A percentile compares a stretch with the other conserved stretches of the same genome.
These are phyloP conservation scores for Egretta garzetta DNA, from an alignment of 2,113 vertebrate genomes.

Conservation along the genomic window DNA sequence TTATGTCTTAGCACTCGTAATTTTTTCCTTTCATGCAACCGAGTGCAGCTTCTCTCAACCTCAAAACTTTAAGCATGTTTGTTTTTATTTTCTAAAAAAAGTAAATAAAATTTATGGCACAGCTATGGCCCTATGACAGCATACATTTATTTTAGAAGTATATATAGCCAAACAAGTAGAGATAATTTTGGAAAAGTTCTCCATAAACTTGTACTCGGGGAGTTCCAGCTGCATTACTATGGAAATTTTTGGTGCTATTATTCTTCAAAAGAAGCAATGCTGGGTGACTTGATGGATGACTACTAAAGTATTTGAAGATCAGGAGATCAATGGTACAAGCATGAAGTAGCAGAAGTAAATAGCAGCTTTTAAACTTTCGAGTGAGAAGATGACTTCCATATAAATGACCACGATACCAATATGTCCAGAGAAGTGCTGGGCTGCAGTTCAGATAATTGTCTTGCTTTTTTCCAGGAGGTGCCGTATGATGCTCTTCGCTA, in stretches of 20 bases:
- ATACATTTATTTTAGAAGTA: not conserved
- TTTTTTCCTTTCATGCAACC: not conserved
- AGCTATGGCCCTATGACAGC: not conserved
- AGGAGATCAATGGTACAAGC: not conserved
- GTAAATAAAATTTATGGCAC: not conserved
- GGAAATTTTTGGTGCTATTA: not conserved
- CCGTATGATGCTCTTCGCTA: conserved; percentile 85
- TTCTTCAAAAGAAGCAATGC: not conserved
- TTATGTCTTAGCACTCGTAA: not conserved
- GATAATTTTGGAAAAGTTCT: not conserved
- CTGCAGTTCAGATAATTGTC: not conserved
- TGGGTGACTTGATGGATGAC: not conserved
- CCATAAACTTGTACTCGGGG: not conserved
- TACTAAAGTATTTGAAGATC: not conserved
- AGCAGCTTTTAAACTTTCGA: not conserved
- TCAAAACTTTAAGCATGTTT: not conserved
- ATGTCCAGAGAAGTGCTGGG: not conserved
- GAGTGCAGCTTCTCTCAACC: not conserved
- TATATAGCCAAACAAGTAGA: not conserved
- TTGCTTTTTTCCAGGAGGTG: conserved; percentile 72
- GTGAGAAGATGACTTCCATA: not conserved
- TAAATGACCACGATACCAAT: not conserved
- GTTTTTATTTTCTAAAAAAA: not conserved
- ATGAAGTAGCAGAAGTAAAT: not conserved
- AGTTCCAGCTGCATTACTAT: not conserved